These are phyloP conservation scores for Nycticorax nycticorax DNA, from an alignment of 2,113 vertebrate genomes.

Conservation along the genomic window DNA sequence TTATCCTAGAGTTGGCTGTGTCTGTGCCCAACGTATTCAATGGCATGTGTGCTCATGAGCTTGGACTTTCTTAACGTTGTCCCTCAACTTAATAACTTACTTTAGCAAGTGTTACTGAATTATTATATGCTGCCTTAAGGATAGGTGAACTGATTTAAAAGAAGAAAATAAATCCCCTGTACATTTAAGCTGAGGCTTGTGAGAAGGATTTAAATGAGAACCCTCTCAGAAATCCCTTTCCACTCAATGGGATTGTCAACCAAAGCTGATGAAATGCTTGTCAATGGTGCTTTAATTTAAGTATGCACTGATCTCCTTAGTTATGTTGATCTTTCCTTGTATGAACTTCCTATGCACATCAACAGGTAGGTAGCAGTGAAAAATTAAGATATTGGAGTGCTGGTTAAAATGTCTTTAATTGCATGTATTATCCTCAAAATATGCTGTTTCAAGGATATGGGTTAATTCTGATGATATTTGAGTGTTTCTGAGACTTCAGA, in stretches of 20 bases:
- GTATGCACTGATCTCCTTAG: background rate
- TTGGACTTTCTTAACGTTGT: background rate
- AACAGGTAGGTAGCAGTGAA: background rate
- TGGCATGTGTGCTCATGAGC: background rate
- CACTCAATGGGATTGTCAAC: background rate
- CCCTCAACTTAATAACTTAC: background rate
- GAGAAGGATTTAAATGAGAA: conserved; percentile 30
- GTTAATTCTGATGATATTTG: background rate
- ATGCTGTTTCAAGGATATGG: background rate
- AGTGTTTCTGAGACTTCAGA: background rate
- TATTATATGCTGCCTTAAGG: background rate
- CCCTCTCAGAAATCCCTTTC: background rate
- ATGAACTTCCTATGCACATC: background rate
- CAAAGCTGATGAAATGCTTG: background rate
- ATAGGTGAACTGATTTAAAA: background rate
- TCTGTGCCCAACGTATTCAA: background rate
- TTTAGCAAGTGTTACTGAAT: background rate
- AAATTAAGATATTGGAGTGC: background rate
- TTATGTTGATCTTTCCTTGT: background rate
- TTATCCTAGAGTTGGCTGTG: background rate
- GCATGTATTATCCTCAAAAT: background rate
- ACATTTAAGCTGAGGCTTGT: background rate
- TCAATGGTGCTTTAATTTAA: background rate
- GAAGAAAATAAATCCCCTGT: background rate
- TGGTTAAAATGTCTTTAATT: background rate